Evolutionary conservation across 2,888 invertebrate species (phyloP).

Genomic region (Zygogramma bicolorata): DNA sequence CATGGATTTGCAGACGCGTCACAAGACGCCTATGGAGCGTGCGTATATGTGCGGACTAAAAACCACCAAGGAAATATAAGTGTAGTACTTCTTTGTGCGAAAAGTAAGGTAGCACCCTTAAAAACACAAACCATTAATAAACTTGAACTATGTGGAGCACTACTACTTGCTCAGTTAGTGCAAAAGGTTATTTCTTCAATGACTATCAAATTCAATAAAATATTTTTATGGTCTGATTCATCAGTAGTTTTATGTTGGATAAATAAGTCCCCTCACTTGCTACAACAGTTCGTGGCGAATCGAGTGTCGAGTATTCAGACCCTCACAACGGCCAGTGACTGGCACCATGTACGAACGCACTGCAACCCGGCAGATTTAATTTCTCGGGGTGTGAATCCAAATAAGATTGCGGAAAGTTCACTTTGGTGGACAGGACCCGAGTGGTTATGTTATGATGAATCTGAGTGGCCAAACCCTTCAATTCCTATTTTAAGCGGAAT

Average conservation of each 20-base stretch:
- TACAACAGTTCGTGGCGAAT: slow-evolving; percentile 22
- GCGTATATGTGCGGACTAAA: not conserved
- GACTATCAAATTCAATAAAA: not conserved
- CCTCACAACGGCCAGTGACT: not conserved
- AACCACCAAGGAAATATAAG: not conserved
- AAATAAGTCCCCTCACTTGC: slow-evolving; percentile 1
- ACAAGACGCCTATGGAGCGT: too few relatives aligned
- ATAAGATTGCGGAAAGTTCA: not conserved
- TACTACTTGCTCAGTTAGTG: slow-evolving; percentile 23
- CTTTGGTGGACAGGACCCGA: slow-evolving; percentile 7
- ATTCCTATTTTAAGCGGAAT: not conserved
- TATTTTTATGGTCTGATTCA: slow-evolving; percentile 26
- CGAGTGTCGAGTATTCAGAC: slow-evolving; percentile 6
- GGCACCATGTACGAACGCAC: slow-evolving; percentile 14
- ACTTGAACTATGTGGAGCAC: slow-evolving; percentile 30
- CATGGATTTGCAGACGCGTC: too few relatives aligned
- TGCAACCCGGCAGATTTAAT: slow-evolving; percentile 17
- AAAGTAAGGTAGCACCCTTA: slow-evolving; percentile 30
- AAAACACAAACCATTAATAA: slow-evolving; percentile 27
- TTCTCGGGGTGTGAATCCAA: slow-evolving; percentile 2
- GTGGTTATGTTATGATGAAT: not conserved
- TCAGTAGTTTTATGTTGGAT: slow-evolving; percentile 25
- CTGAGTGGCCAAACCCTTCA: not conserved
- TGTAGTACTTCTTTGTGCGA: not conserved
- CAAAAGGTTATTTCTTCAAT: slow-evolving; percentile 19